Base-by-base conservation (phyloP, 2,113 vertebrate species). In the Mesembrinibis cayennensis region DNA sequence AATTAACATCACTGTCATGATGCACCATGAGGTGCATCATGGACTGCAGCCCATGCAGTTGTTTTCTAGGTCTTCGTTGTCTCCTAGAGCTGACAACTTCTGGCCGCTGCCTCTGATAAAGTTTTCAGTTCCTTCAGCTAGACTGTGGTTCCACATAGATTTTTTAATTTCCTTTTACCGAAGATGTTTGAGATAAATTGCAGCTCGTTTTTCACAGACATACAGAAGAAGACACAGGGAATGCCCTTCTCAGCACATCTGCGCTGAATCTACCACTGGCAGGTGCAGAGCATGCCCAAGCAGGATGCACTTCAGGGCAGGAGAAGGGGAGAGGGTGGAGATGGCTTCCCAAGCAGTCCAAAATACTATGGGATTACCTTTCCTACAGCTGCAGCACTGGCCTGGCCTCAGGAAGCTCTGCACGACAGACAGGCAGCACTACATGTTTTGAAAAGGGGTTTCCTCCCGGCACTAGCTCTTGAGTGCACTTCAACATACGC, bases 401-500 rank as follows among this genome's bases (percentile, higher is more conserved):
- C 53, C 76, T 91, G 76, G 52, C 49, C 82, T 90, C 17, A 16
- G 53, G n/a, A 93, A 88, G 42, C 42, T 73, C 45, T 74, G 61
- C 44, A 22, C 9, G 49, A 52, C 26, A 53, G 26, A 20, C 49
- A 79, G 88, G 36, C 53, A 86, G 20, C 44, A 16, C 53, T 63
- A 9, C 3, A 2, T 32, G 2, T 85, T 95, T 87, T 22, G 47
- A 6, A 92, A 87, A 78, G 32, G 42, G 47, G 59, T 87, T 90
- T 87, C n/a, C 47, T 74, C 38, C 85, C 82, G 50, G 55, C 55
- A 14, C 23, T 22, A 25, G 21, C 90, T 87, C 55, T 66, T 73
- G 59, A 55, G 59, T 11, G 32, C 0, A 0, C n/a, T 89, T 72
- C 76, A 65, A 0, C 1, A 2, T n/a, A 10, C 0, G 0, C 14